These are phyloP conservation scores for Tamias sibiricus DNA, from an alignment of 2,113 vertebrate genomes.

Conservation along the genomic window DNA sequence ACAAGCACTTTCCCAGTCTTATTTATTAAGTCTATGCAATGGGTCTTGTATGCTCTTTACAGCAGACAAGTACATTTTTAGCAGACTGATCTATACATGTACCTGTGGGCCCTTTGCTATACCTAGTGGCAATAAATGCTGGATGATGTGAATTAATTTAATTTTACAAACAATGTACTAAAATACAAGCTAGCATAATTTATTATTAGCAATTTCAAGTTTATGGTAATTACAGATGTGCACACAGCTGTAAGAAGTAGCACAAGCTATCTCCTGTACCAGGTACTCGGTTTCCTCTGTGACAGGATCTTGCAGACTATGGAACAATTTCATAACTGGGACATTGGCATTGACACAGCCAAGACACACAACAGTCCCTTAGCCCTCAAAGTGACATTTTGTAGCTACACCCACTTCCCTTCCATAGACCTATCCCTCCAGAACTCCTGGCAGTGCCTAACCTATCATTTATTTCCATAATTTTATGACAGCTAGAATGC, in stretches of 20 bases:
- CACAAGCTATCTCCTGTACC: background rate
- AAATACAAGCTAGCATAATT: background rate
- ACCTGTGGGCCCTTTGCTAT: background rate
- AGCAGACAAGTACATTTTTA: background rate
- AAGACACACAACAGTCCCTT: background rate
- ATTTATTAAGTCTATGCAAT: rapidly evolving
- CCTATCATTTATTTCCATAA: background rate
- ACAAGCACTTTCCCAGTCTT: background rate
- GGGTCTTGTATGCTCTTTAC: background rate
- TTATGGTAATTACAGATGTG: background rate
- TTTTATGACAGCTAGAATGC: background rate
- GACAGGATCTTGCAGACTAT: background rate
- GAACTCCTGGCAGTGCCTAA: background rate
- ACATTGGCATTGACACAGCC: background rate
- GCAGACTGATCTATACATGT: background rate
- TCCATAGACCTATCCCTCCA: background rate
- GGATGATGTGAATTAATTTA: background rate
- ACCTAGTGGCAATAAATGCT: background rate
- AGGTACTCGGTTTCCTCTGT: background rate
- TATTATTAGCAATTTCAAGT: background rate
- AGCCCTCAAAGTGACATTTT: rapidly evolving
- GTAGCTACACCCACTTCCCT: background rate
- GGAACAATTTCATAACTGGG: no score
- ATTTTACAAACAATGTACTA: background rate
- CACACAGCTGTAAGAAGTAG: background rate